phyloP scores from a whole-genome alignment of 92 coral and sea anemone species.

The Nematostella vectensis region DNA sequence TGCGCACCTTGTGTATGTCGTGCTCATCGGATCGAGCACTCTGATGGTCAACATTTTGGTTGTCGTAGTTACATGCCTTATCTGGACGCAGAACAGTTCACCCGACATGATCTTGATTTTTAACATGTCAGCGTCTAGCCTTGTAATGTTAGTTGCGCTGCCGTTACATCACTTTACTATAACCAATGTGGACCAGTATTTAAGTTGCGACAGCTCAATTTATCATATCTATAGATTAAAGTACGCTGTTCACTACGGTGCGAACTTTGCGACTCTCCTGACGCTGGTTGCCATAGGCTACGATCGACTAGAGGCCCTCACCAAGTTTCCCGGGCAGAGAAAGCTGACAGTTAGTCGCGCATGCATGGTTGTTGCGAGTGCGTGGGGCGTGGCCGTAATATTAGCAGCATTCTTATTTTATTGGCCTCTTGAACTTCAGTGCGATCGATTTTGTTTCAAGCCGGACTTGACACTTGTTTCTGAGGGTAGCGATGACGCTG shows the following conservation, averaged over 20 bases:
- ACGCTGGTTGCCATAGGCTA: constrained; percentile 10
- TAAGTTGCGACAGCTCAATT: background rate
- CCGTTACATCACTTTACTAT: background rate
- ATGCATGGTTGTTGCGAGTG: background rate
- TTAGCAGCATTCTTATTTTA: background rate
- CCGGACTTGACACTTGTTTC: background rate
- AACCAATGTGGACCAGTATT: background rate
- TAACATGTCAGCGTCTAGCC: background rate
- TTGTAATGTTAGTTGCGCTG: background rate
- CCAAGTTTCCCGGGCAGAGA: constrained; percentile 18
- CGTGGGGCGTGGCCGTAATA: constrained; percentile 6
- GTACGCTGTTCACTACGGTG: background rate
- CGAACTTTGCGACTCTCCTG: background rate
- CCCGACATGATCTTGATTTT: constrained; percentile 10
- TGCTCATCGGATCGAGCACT: background rate
- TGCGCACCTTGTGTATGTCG: background rate
- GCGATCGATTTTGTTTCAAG: background rate
- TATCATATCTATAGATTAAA: background rate
- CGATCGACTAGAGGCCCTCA: constrained; percentile 22
- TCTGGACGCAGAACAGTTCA: constrained; percentile 6
- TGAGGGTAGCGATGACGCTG: background rate
- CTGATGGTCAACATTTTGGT: background rate
- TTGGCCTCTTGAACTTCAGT: background rate
- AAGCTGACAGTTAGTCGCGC: constrained; percentile 5
- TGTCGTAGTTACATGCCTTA: background rate